Evolutionary conservation across 1,140 invertebrate genomes (phyloP).

Genomic region (Eriocheir sinensis): DNA sequence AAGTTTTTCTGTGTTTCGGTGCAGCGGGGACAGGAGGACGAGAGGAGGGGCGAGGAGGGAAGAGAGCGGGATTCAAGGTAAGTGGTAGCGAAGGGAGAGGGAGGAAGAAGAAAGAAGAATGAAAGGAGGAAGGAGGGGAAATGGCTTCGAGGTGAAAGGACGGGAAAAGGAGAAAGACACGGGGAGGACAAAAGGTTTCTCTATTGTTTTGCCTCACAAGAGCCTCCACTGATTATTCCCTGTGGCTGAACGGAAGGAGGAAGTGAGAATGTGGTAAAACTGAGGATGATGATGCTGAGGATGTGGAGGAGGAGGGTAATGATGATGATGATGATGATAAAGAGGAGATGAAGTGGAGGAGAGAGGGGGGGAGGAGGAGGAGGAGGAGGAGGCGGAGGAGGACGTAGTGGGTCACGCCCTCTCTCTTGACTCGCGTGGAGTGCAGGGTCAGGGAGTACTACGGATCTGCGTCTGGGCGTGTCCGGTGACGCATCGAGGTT

Average conservation of each 20-base stretch:
- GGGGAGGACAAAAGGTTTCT: not conserved
- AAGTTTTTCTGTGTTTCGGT: not conserved
- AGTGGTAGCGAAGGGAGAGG: not conserved
- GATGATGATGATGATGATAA: not conserved
- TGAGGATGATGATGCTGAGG: not conserved
- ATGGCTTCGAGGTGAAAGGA: too few species aligned
- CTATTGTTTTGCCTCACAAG: not conserved
- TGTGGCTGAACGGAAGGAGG: too few species aligned
- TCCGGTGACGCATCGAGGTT: not conserved
- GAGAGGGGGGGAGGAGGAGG: not conserved
- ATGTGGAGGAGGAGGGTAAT: not conserved
- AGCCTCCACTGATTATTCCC: not conserved
- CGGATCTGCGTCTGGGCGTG: not conserved
- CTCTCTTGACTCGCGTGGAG: not conserved
- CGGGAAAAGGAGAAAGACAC: not conserved
- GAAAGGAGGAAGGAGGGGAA: too few species aligned
- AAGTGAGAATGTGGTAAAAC: not conserved
- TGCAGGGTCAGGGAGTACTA: not conserved
- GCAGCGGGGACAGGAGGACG: not conserved
- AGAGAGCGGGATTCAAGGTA: not conserved
- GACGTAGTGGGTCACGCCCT: not conserved
- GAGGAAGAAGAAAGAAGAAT: not conserved
- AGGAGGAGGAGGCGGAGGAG: not conserved
- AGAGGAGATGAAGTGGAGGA: not conserved
- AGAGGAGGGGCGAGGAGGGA: not conserved